phyloP scores from a whole-genome alignment of 2,797 vertebrate species.

The Euphonia xanthogaster region DNA sequence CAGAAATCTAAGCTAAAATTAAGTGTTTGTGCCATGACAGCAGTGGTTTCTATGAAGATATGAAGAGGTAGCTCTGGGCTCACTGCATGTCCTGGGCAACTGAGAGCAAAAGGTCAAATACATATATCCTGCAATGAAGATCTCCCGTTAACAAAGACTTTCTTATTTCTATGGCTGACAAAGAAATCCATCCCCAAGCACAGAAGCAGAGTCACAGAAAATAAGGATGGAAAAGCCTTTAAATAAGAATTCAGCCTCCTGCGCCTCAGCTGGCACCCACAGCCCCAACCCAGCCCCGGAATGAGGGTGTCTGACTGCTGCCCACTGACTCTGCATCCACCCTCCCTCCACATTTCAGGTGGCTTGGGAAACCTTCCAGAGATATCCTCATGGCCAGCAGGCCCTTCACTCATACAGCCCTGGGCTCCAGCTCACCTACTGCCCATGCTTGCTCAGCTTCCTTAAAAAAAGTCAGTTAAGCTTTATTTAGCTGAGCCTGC shows the following conservation, averaged over 20 bases:
- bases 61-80: background rate
- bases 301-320: background rate
- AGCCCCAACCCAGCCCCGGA: fast-evolving
- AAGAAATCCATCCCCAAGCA: background rate
- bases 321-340: fast-evolving
- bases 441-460: background rate
- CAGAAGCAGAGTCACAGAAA: background rate
- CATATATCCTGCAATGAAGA: background rate
- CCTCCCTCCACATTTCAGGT: fast-evolving
- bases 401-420: background rate
- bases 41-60: background rate
- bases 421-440: background rate
- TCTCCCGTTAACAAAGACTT: background rate
- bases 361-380: background rate
- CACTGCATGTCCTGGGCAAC: background rate
- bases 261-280: background rate
- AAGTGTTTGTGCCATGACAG: background rate
- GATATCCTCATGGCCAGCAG: background rate
- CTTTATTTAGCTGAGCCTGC: background rate
- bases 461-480: background rate
- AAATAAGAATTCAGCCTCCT: fast-evolving
- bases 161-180: background rate
- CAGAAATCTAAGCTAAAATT: background rate
- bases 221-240: background rate
- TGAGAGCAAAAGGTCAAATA: background rate